Evolutionary conservation across 2,797 vertebrate genomes (phyloP), one percentile per base, ranked within the genome.

Genomic region (Mionectes olivaceus): DNA sequence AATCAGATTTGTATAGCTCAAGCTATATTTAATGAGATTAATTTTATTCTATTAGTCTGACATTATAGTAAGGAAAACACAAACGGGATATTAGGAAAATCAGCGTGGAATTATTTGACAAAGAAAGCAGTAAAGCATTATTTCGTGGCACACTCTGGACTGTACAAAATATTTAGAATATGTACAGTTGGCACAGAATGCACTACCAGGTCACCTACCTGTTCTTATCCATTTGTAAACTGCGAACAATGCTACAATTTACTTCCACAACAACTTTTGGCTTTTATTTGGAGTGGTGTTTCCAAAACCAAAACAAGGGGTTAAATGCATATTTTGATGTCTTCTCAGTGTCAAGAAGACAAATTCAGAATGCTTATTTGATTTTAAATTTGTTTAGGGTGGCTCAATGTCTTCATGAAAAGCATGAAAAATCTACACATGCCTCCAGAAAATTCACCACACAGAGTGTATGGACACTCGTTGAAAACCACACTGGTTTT

Each of bases 1-100:
- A 95, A 90, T 85, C 71, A 84, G 47, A 86, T 87, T 82, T 92
- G 23, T 83, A 82, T 56, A 92, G 71, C 52, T 70, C 76, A 24
- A 83, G 47, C 18, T 87, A 35, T 44, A 89, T 52, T 79, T 90
- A 90, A 90, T 63, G 49, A 80, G 33, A 90, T 90, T 83, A 89
- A 55, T 80, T 87, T 91, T 55, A 60, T 59, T 89, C 41, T 56
- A 23, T 43, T 83, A 65, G 50, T 55, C 53, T 61, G 64, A 77
- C 9, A 52, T 73, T 65, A 73, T 5, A 88, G 25, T n/a, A 79
- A 44, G 35, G 47, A 88, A 95, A 95, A 86, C 18, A 57, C 11
- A 83, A 81, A 75, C 0, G 1, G 53, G 57, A 1, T 82, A 69
- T 56, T 52, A 76, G 52, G 19, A 67, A 76, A 88, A 57, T 3